A percentile compares a stretch with the other conserved stretches of the same genome.
Conservation (phyloP, 2,888 invertebrate genomes). For the Lysandra bellargus region DNA sequence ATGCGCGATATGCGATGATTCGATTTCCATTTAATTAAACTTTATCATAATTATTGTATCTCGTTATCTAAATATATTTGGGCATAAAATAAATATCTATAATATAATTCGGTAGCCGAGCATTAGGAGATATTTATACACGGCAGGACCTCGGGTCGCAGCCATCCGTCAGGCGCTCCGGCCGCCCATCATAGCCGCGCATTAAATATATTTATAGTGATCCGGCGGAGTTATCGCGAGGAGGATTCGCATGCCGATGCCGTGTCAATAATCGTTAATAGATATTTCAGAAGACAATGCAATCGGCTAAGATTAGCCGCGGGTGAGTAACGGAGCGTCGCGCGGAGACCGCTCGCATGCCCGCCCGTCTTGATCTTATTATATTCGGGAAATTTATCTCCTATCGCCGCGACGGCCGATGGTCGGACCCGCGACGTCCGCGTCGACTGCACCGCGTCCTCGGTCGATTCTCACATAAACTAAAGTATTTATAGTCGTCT, state of each 20-base stretch:
- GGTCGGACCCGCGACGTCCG: slow-evolving; percentile 45
- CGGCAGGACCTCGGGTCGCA: slow-evolving; percentile 36
- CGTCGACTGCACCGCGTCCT: neutral
- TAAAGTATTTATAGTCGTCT: slow-evolving; percentile 3
- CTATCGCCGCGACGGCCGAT: slow-evolving; percentile 63
- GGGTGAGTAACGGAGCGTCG: slow-evolving; percentile 73
- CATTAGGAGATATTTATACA: slow-evolving; percentile 30
- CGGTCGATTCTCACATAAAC: slow-evolving; percentile 14
- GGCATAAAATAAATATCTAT: neutral
- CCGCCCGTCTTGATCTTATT: slow-evolving; percentile 75
- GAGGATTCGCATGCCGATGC: slow-evolving; percentile 78
- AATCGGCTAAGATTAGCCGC: slow-evolving; percentile 74
- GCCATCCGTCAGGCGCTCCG: slow-evolving; percentile 53
- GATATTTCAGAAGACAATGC: slow-evolving; percentile 81
- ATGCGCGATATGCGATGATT: neutral
- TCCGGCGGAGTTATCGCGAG: slow-evolving; percentile 76
- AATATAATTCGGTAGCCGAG: slow-evolving; percentile 1
- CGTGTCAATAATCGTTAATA: slow-evolving; percentile 81
- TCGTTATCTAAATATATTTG: neutral
- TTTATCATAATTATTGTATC: neutral
- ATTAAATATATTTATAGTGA: slow-evolving; percentile 78
- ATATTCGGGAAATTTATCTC: slow-evolving; percentile 74
- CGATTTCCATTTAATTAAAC: neutral
- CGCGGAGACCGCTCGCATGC: slow-evolving; percentile 59
- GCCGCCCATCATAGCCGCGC: slow-evolving; percentile 56